Conservation (phyloP, 1,140 invertebrate species). For the Drosophila rufa region DNA sequence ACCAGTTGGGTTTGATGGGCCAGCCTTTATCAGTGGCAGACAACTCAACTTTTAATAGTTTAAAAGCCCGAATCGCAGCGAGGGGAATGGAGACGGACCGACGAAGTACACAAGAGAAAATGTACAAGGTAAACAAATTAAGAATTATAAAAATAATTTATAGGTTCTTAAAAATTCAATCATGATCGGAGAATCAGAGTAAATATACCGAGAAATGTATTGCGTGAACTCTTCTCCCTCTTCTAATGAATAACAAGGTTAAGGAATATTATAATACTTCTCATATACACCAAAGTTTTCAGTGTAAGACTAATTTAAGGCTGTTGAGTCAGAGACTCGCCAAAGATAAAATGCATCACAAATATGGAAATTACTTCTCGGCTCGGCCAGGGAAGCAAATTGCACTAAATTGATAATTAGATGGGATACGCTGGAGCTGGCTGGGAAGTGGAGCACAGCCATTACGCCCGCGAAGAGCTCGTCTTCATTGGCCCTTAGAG, state of each 20-base stretch:
- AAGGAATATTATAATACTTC: no score
- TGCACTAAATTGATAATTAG: constrained; percentile 82
- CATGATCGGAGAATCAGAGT: no score
- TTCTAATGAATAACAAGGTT: no score
- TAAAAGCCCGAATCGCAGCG: constrained; percentile 53
- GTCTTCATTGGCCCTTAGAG: constrained; percentile 2
- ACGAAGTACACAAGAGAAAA: constrained; percentile 29
- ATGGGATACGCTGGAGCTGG: constrained; percentile 30
- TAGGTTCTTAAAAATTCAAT: no score
- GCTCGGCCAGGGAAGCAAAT: constrained; percentile 61
- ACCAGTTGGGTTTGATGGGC: constrained; percentile 60
- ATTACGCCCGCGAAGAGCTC: background rate
- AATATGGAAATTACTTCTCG: constrained; percentile 55
- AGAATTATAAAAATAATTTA: background rate
- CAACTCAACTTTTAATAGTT: constrained; percentile 77
- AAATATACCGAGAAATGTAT: no score
- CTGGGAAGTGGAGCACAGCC: constrained; percentile 15
- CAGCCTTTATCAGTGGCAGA: constrained; percentile 60
- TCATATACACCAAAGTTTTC: no score
- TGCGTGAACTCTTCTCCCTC: no score
- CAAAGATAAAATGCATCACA: constrained; percentile 53
- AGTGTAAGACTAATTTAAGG: constrained; percentile 61
- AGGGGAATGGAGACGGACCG: constrained; percentile 10
- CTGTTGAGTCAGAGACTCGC: constrained; percentile 61
- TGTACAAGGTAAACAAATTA: constrained; percentile 3